phyloP scores from a whole-genome alignment of 1,140 invertebrate species.

The Popillia japonica region DNA sequence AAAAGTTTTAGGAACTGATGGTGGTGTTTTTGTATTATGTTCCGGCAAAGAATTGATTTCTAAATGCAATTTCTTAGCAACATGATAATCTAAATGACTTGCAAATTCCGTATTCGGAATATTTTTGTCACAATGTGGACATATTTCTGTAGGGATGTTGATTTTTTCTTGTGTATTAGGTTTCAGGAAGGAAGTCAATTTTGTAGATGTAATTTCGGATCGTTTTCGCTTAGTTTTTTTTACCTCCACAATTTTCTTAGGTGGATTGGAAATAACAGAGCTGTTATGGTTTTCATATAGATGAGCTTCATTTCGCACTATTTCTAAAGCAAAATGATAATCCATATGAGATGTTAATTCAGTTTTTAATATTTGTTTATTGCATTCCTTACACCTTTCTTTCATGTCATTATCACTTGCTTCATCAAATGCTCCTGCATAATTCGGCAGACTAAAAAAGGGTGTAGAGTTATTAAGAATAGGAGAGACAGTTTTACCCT shows the following conservation, averaged over 20 bases:
- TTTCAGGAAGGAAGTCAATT: conserved; percentile 43
- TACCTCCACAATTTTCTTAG: conserved; percentile 3
- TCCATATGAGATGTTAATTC: conserved; percentile 66
- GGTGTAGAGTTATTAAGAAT: background rate
- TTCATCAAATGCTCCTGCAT: background rate
- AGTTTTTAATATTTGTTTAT: conserved; percentile 61
- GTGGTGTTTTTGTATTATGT: background rate
- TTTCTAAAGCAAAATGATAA: conserved; percentile 68
- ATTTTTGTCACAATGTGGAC: conserved; percentile 69
- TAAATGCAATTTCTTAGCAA: conserved; percentile 71
- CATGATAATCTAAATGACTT: conserved; percentile 76
- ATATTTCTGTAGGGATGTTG: conserved; percentile 61
- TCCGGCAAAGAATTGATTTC: conserved; percentile 56
- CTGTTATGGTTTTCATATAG: conserved; percentile 44
- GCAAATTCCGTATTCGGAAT: conserved; percentile 66
- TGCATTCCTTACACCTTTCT: conserved; percentile 63
- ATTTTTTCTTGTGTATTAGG: conserved; percentile 46
- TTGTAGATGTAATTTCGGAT: conserved; percentile 34
- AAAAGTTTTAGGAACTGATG: background rate
- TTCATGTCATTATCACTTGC: background rate
- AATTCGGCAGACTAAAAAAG: background rate
- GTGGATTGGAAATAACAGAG: conserved; percentile 37
- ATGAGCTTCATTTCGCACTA: conserved; percentile 65
- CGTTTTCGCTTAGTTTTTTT: conserved; percentile 45
- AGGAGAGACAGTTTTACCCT: background rate